phyloP scores from a whole-genome alignment of 1,140 invertebrate species.

The Aphis craccivora region DNA sequence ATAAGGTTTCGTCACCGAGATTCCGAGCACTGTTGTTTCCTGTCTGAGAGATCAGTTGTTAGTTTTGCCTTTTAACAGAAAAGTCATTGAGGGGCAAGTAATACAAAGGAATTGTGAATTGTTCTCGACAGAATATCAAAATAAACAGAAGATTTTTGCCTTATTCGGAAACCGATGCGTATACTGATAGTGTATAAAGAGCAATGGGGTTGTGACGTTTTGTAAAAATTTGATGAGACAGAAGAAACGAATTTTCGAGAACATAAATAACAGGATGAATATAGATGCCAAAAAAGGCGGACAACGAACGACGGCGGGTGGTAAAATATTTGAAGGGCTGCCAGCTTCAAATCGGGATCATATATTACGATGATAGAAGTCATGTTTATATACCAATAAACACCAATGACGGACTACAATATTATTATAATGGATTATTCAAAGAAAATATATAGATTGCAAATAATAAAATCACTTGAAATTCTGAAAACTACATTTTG shows the following conservation, averaged over 20 bases:
- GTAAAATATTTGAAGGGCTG: constrained; percentile 46
- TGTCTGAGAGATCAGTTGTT: background rate
- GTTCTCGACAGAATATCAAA: background rate
- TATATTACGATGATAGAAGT: constrained; percentile 33
- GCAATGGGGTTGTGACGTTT: background rate
- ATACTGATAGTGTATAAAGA: background rate
- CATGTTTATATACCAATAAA: constrained; percentile 23
- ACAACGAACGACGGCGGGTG: background rate
- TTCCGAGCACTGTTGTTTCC: background rate
- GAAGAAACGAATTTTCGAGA: background rate
- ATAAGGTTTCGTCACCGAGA: background rate
- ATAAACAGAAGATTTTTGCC: background rate
- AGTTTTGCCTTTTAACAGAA: background rate
- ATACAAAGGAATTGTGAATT: background rate
- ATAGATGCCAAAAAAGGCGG: constrained; percentile 47
- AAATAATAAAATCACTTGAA: background rate
- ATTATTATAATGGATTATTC: constrained; percentile 4
- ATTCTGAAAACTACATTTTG: background rate
- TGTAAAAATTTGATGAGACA: constrained; percentile 26
- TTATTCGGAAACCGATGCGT: background rate
- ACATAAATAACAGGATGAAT: constrained; percentile 38
- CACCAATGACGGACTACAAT: constrained; percentile 16
- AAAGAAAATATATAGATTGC: background rate
- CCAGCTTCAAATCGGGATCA: background rate
- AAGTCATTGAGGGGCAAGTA: background rate